These are phyloP conservation scores for Drosophila guanche DNA, from an alignment of 1,140 invertebrate species.

Conservation along the genomic window DNA sequence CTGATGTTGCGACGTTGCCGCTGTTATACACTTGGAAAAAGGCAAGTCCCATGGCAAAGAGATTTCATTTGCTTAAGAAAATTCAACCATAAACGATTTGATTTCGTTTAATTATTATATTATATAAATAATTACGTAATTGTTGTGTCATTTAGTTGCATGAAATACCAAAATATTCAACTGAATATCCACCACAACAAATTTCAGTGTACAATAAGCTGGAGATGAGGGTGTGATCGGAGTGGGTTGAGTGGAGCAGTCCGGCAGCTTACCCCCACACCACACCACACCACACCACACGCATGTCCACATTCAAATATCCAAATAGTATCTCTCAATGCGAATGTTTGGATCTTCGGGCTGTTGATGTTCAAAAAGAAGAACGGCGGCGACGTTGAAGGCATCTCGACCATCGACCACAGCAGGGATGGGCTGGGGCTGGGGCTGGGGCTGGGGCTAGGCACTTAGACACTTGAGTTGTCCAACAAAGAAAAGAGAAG, in stretches of 20 bases:
- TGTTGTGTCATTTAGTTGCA: too few species aligned
- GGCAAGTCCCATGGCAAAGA: background rate
- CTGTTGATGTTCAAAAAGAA: constrained; percentile 39
- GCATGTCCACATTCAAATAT: constrained; percentile 5
- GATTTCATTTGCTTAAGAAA: background rate
- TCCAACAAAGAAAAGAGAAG: constrained; percentile 31
- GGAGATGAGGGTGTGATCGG: constrained; percentile 41
- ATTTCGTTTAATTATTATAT: too few species aligned
- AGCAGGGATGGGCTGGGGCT: background rate
- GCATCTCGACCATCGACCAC: constrained; percentile 1
- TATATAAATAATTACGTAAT: too few species aligned
- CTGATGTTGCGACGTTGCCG: constrained; percentile 35
- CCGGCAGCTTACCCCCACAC: constrained; percentile 28
- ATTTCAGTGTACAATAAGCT: constrained; percentile 25
- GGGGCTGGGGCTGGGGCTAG: constrained; percentile 5
- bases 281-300: constrained; percentile 1
- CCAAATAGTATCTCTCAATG: constrained; percentile 20
- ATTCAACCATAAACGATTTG: too few species aligned
- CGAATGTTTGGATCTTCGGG: constrained; percentile 63
- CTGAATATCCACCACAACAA: too few species aligned
- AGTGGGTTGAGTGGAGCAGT: constrained; percentile 57
- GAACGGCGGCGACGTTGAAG: constrained; percentile 15
- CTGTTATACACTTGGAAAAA: constrained; percentile 37
- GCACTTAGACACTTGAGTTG: constrained; percentile 80
- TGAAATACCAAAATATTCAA: too few species aligned